Conservation (phyloP, 1,140 invertebrate species). For the Zophobas atratus region DNA sequence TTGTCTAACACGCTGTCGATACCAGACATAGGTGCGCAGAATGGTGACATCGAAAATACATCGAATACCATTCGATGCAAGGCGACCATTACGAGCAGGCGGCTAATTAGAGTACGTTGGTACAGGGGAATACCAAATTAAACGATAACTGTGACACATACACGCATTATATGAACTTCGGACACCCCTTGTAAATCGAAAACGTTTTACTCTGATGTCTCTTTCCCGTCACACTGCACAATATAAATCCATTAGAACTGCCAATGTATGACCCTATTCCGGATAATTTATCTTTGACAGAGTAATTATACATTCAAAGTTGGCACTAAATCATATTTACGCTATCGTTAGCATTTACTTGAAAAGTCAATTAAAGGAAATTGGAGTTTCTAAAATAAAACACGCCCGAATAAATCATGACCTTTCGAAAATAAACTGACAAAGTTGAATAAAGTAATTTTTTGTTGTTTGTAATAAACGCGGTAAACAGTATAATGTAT, state of each 20-base stretch:
- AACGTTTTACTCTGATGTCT: conserved; percentile 9
- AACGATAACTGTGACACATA: conserved; percentile 37
- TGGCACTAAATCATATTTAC: conserved; percentile 40
- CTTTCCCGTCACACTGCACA: conserved; percentile 41
- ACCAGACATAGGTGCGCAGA: conserved; percentile 5
- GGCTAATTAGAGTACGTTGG: conserved; percentile 48
- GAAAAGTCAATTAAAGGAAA: too few species aligned
- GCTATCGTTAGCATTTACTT: too few species aligned
- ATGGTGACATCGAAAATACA: conserved; percentile 31
- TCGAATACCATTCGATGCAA: conserved; percentile 31
- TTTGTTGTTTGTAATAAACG: too few species aligned
- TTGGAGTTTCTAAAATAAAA: too few species aligned
- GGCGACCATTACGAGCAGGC: conserved; percentile 42
- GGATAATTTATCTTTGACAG: conserved; percentile 15
- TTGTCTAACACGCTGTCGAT: conserved; percentile 41
- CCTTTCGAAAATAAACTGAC: too few species aligned
- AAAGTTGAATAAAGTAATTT: too few species aligned
- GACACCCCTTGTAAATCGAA: conserved; percentile 1
- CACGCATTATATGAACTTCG: not conserved
- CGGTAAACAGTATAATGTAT: too few species aligned
- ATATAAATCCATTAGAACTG: conserved; percentile 44
- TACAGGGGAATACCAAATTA: conserved; percentile 33
- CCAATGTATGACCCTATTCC: conserved; percentile 21
- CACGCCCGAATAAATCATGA: too few species aligned
- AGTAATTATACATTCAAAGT: conserved; percentile 21